These are phyloP conservation scores for Calephelis virginiensis DNA, from an alignment of 1,140 invertebrate species.

Conservation along the genomic window DNA sequence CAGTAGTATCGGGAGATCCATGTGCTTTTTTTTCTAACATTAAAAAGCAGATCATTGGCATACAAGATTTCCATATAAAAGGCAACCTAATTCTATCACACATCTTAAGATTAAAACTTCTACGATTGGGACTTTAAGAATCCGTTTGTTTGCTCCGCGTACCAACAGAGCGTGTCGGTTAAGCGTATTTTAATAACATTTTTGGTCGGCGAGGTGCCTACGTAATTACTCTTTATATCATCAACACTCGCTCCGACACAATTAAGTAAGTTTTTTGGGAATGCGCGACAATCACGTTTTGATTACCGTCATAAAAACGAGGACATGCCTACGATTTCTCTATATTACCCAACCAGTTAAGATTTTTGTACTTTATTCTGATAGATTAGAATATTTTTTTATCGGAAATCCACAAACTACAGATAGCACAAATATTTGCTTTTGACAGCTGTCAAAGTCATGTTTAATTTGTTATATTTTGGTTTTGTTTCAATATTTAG, in stretches of 20 bases:
- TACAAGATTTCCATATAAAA: no score
- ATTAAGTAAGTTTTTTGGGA: slow-evolving; percentile 72
- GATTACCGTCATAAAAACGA: slow-evolving; percentile 65
- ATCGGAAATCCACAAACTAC: no score
- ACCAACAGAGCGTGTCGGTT: slow-evolving; percentile 51
- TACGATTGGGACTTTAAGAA: not conserved
- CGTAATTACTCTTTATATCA: slow-evolving; percentile 74
- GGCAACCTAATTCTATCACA: no score
- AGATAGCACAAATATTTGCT: no score
- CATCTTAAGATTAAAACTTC: not conserved
- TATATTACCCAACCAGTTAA: slow-evolving; percentile 7
- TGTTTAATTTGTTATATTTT: no score
- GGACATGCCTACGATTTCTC: slow-evolving; percentile 41
- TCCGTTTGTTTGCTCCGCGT: slow-evolving; percentile 17
- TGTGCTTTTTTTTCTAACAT: no score
- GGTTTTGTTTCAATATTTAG: no score
- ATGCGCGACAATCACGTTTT: slow-evolving; percentile 73
- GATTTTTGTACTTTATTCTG: not conserved
- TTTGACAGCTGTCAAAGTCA: no score
- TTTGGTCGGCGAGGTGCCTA: slow-evolving; percentile 49
- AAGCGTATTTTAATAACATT: slow-evolving; percentile 76
- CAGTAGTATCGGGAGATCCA: no score
- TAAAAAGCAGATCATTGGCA: no score
- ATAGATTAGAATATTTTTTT: not conserved
- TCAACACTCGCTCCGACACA: slow-evolving; percentile 67